A percentile compares a stretch with the other conserved stretches of the same genome.
Evolutionary conservation across 2,888 invertebrate genomes (phyloP).

Genomic region (Eurytoma californica): DNA sequence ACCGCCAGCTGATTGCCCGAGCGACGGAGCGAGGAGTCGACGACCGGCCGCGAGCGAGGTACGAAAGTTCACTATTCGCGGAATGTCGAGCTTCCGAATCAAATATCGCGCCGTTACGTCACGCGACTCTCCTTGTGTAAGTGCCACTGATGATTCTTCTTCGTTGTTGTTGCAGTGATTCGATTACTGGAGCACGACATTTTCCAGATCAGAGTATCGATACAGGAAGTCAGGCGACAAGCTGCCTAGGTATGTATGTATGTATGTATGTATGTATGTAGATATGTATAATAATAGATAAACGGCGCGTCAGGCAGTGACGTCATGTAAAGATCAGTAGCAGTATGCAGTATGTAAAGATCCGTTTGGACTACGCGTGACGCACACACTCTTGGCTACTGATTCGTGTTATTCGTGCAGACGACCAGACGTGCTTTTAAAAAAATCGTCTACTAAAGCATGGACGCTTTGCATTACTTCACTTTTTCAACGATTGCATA

Average conservation of each 20-base stretch:
- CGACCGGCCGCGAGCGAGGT: neutral
- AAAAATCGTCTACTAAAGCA: slow-evolving; percentile 39
- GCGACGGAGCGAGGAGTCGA: neutral
- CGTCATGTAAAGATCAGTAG: neutral
- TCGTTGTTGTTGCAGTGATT: neutral
- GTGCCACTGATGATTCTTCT: neutral
- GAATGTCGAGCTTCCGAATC: neutral
- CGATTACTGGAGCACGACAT: neutral
- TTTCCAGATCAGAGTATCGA: neutral
- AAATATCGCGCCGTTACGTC: slow-evolving; percentile 4
- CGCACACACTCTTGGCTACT: neutral
- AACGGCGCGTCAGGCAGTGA: neutral
- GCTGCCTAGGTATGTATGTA: neutral
- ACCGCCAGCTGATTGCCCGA: neutral
- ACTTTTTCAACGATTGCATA: neutral
- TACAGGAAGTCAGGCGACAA: neutral
- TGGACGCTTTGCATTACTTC: neutral
- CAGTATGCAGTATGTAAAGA: neutral
- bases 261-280: neutral
- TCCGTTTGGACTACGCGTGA: neutral
- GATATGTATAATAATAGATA: neutral
- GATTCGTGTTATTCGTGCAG: neutral
- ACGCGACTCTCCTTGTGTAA: neutral
- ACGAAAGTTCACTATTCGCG: neutral
- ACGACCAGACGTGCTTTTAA: slow-evolving; percentile 11